Evolutionary conservation across 2,113 vertebrate species (phyloP), one percentile per base, ranked within the genome.

Genomic region (Labeo catla): DNA sequence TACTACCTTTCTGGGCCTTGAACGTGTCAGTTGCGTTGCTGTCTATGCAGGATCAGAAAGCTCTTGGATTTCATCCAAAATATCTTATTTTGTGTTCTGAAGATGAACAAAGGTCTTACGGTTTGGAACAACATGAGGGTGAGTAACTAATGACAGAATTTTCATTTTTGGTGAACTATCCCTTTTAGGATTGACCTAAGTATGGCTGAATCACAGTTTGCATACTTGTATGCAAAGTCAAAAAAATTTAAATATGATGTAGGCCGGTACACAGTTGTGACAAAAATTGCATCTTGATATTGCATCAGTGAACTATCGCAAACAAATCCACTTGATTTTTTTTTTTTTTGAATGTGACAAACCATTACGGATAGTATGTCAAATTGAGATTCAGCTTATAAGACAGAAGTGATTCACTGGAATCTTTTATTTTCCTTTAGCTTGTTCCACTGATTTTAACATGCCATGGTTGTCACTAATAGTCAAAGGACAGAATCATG

Each of bases 401-500:
- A 79, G 43, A 50, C 21, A 6, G 23, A 8, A 76, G 72, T 49
- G 45, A 50, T 23, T 50, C 43, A 50, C 28, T 39, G 74, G 23
- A 76, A 21, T 28, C 45, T 63, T 65, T 66, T 63, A 47, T 47
- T 76, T 57, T 84, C 34, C 13, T 36, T 84, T n/a, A 36, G 59
- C 47, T 65, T 76, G 13, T 80, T 80, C 52, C 36, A 45, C 36
- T 63, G 54, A 80, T 80, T 80, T 59, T 11, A 36, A 80, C n/a
- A 74, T 74, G 72, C n/a, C 73, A 76, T 76, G 73, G n/a, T 76
- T 76, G 45, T 73, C 49, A 57, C 34, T 36, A 52, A 66, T 34
- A 50, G 63, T 65, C 21, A 23, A 61, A 61, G 57, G n/a, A 66
- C 19, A n/a, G 4, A 83, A 59, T 84, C 36, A 61, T 76, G 16